Conservation (phyloP, 2,888 invertebrate species). For the Pterostichus niger region DNA sequence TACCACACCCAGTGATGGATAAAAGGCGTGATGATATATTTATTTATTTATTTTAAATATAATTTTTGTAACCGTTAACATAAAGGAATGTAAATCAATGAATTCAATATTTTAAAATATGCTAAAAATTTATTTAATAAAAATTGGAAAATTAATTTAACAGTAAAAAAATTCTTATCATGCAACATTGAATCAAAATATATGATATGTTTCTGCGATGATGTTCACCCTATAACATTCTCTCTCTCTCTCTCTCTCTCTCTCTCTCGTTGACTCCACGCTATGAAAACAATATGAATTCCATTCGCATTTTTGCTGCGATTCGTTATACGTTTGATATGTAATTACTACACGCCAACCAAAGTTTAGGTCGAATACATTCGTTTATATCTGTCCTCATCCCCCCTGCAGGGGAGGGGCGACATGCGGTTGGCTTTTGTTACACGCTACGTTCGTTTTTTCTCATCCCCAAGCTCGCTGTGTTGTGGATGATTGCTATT, state of each 20-base stretch:
- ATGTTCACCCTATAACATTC: slow-evolving; percentile 2
- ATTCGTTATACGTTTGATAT: slow-evolving; percentile 77
- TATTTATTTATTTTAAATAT: no score
- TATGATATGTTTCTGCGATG: background rate
- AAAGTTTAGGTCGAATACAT: slow-evolving; percentile 41
- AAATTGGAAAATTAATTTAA: no score
- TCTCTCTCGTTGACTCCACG: slow-evolving; percentile 25
- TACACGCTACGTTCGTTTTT: slow-evolving; percentile 33
- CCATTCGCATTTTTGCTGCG: slow-evolving; percentile 76
- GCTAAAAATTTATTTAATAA: no score
- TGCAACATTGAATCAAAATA: background rate
- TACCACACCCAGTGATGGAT: no score
- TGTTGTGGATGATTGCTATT: slow-evolving; percentile 45
- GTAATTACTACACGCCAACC: slow-evolving; percentile 74
- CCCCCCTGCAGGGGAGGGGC: slow-evolving; percentile 19
- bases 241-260: background rate
- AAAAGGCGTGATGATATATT: no score
- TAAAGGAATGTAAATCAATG: no score
- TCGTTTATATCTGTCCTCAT: slow-evolving; percentile 30
- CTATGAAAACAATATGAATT: slow-evolving; percentile 78
- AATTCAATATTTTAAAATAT: no score
- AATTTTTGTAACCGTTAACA: no score
- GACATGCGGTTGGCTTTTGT: slow-evolving; percentile 52
- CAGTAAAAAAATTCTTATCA: background rate
- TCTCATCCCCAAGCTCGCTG: slow-evolving; percentile 7